Conservation (phyloP, 2,888 invertebrate species). For the Lasioglossum lativentre region DNA sequence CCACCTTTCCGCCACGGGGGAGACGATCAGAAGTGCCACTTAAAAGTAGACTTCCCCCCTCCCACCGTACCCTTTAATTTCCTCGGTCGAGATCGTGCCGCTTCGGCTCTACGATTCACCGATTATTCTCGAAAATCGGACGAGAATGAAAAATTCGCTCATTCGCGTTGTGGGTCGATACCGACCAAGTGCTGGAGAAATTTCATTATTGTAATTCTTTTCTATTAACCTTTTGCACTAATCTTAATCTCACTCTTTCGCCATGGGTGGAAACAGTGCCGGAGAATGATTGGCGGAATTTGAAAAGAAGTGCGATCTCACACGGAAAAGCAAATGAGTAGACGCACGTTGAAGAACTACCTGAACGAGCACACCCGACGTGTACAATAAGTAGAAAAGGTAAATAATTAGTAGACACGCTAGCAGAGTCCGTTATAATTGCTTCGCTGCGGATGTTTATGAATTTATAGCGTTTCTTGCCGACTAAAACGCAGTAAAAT, state of each 20-base stretch:
- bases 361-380: neutral
- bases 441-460: neutral
- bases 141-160: neutral
- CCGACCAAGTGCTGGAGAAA: neutral
- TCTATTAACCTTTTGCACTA: neutral
- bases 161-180: neutral
- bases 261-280: too few species aligned
- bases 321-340: too few species aligned
- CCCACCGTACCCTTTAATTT: constrained; percentile 28
- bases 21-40: constrained; percentile 62
- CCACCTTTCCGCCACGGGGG: constrained; percentile 42
- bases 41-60: constrained; percentile 63
- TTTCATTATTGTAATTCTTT: neutral
- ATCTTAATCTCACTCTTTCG: too few species aligned
- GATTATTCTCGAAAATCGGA: neutral
- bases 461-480: neutral
- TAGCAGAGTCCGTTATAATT: neutral
- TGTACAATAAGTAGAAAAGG: neutral
- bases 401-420: constrained; percentile 2
- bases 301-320: too few species aligned
- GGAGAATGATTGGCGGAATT: too few species aligned
- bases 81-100: neutral
- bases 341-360: too few species aligned
- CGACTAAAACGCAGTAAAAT: neutral
- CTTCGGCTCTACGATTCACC: neutral